Evolutionary conservation across 2,888 invertebrate species (phyloP).

Genomic region (Brachyptera risi): DNA sequence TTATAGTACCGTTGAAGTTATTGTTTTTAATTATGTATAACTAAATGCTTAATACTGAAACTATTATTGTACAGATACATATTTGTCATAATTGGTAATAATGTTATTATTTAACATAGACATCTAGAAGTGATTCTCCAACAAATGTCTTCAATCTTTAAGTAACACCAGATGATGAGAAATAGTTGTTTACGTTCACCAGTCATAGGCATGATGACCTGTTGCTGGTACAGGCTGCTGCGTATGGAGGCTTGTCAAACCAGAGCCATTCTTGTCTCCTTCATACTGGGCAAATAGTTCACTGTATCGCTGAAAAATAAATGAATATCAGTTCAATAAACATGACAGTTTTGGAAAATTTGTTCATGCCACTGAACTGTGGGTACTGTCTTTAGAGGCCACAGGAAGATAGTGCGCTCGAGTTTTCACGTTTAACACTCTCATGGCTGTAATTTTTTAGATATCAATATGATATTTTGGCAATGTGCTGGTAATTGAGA

Average conservation of each 20-base stretch:
- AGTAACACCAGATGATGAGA: background rate
- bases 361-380: background rate
- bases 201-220: constrained; percentile 45
- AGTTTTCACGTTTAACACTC: too few relatives aligned
- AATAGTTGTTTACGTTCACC: constrained; percentile 37
- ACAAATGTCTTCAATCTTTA: background rate
- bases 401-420: too few relatives aligned
- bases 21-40: too few relatives aligned
- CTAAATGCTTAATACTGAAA: too few relatives aligned
- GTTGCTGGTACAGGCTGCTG: constrained; percentile 42
- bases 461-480: too few relatives aligned
- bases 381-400: background rate
- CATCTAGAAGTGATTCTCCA: background rate
- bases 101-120: too few relatives aligned
- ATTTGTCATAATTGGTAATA: too few relatives aligned
- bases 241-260: constrained; percentile 43
- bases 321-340: background rate
- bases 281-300: constrained; percentile 42
- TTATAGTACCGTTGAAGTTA: too few relatives aligned
- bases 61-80: too few relatives aligned
- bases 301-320: constrained; percentile 30
- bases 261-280: constrained; percentile 40
- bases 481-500: too few relatives aligned
- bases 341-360: background rate
- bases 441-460: too few relatives aligned